Percentiles rank a stretch among this genome's conserved stretches.
Conservation (phyloP, 2,888 invertebrate species). For the Tenthredo scrophulariae region DNA sequence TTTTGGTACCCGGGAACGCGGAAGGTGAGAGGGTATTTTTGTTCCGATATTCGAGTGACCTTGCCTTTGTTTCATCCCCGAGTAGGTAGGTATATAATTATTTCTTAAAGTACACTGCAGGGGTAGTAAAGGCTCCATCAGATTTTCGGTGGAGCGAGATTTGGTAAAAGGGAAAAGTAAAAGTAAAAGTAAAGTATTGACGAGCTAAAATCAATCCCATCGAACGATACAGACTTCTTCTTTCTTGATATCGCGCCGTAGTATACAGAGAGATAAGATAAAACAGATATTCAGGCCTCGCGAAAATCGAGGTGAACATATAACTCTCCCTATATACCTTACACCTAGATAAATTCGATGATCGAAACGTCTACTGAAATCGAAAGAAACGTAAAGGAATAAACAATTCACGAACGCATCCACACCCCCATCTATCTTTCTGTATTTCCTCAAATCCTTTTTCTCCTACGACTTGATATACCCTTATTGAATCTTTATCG, state of each 20-base stretch:
- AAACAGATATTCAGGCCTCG: conserved; percentile 15
- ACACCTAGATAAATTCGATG: neutral
- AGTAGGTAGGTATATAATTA: conserved; percentile 31
- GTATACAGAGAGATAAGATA: neutral
- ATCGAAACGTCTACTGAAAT: neutral
- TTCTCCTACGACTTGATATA: neutral
- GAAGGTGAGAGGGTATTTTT: conserved; percentile 32
- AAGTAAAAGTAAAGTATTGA: neutral
- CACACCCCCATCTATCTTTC: neutral
- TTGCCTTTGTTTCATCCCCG: conserved; percentile 37
- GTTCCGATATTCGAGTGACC: conserved; percentile 33
- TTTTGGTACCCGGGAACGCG: conserved; percentile 26
- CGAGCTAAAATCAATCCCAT: neutral
- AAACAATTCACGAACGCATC: neutral
- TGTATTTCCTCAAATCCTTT: neutral
- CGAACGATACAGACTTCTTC: neutral
- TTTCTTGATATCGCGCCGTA: neutral
- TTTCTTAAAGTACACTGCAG: conserved; percentile 16
- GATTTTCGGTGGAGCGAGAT: conserved; percentile 6
- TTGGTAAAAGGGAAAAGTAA: neutral
- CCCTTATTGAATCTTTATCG: neutral
- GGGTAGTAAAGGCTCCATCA: neutral
- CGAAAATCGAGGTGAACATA: neutral
- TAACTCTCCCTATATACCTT: neutral
- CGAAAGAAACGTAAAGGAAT: neutral